Conservation (phyloP, 2,888 invertebrate genomes). For the Leucophora obtusa region DNA sequence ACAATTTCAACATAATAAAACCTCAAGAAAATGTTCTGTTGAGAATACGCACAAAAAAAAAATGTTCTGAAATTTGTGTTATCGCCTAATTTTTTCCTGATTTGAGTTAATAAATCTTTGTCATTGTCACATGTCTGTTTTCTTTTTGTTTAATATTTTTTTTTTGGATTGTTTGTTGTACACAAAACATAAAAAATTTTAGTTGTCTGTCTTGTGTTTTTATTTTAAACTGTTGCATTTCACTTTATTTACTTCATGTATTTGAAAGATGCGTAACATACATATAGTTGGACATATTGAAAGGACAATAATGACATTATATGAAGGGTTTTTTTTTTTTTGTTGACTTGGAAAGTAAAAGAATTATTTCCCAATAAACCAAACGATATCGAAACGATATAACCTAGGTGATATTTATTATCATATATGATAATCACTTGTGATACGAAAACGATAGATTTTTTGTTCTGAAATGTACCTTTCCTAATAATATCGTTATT, state of each 20-base stretch:
- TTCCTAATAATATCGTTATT: too few species aligned
- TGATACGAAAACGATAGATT: too few species aligned
- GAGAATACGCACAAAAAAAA: neutral
- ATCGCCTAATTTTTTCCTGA: constrained; percentile 74
- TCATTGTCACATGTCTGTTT: constrained; percentile 74
- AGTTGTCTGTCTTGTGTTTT: neutral
- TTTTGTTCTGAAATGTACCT: too few species aligned
- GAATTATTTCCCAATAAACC: too few species aligned
- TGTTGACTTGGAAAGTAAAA: neutral
- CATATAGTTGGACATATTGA: constrained; percentile 58
- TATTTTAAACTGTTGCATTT: constrained; percentile 53
- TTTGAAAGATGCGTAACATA: constrained; percentile 63
- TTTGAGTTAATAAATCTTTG: constrained; percentile 76
- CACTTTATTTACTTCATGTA: constrained; percentile 60
- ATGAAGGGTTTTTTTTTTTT: constrained; percentile 28
- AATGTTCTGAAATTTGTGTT: constrained; percentile 72
- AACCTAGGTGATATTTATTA: too few species aligned
- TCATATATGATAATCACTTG: too few species aligned
- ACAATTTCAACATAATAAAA: constrained; percentile 52
- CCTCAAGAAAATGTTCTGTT: neutral
- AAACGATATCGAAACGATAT: too few species aligned
- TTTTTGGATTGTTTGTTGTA: constrained; percentile 17
- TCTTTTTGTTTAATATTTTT: constrained; percentile 14
- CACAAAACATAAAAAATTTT: constrained; percentile 18
- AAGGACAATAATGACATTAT: constrained; percentile 63